Evolutionary conservation across 2,888 invertebrate species (phyloP).

Genomic region (Miltochrista miniata): DNA sequence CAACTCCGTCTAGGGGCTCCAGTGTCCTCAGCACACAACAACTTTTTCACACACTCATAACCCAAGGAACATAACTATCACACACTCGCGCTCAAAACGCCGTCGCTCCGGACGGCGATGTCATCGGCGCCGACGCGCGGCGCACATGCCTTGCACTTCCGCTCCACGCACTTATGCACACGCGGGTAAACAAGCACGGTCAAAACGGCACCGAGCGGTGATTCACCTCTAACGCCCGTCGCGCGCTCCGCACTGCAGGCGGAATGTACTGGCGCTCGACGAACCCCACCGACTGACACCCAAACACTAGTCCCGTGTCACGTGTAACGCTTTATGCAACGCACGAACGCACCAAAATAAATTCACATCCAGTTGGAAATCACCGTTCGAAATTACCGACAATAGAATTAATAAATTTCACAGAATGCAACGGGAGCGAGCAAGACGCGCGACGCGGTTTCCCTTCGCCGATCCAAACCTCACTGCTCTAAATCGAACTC

Average conservation of each 20-base stretch:
- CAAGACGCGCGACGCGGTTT: conserved; percentile 69
- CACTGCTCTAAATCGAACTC: conserved; percentile 84
- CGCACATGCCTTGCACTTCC: conserved; percentile 81
- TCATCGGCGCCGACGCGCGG: conserved; percentile 76
- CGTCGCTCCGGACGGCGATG: conserved; percentile 70
- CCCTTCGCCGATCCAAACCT: conserved; percentile 68
- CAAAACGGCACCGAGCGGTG: conserved; percentile 74
- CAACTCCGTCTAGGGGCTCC: conserved; percentile 86
- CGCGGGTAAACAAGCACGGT: conserved; percentile 79
- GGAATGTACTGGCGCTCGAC: conserved; percentile 66
- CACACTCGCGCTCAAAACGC: conserved; percentile 73
- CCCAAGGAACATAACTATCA: conserved; percentile 75
- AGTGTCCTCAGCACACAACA: conserved; percentile 82
- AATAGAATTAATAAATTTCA: conserved; percentile 51
- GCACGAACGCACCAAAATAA: conserved; percentile 60
- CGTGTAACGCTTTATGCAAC: conserved; percentile 67
- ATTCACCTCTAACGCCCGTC: conserved; percentile 74
- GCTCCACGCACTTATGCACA: conserved; percentile 79
- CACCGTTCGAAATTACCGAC: conserved; percentile 59
- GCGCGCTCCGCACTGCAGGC: conserved; percentile 76
- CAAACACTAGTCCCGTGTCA: conserved; percentile 75
- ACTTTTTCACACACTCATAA: conserved; percentile 83
- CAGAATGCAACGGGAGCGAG: conserved; percentile 58
- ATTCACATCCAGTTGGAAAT: conserved; percentile 60
- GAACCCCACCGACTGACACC: conserved; percentile 74